A percentile compares a stretch with the other conserved stretches of the same genome.
These are phyloP conservation scores for Agrotis exclamationis DNA, from an alignment of 2,888 invertebrate species.

Conservation along the genomic window DNA sequence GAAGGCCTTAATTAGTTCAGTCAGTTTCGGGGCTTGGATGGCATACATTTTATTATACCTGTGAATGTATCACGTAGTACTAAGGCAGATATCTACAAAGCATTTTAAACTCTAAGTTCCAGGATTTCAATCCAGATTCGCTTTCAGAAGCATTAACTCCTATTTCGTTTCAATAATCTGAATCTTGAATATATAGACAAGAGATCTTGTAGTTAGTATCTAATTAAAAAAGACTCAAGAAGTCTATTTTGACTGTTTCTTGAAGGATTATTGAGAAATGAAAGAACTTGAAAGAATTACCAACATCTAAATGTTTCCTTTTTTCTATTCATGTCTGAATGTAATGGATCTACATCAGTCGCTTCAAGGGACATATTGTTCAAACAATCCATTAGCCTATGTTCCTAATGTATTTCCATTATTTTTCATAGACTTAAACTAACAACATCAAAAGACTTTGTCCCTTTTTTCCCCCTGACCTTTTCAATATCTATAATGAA, in stretches of 20 bases:
- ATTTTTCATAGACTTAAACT: neutral
- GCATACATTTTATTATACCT: conserved; percentile 32
- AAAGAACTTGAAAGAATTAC: neutral
- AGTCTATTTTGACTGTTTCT: neutral
- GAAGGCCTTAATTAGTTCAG: conserved; percentile 42
- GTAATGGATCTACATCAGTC: neutral
- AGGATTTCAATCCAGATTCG: conserved; percentile 8
- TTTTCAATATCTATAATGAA: neutral
- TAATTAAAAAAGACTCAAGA: neutral
- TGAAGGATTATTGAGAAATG: neutral
- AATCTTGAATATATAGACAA: neutral
- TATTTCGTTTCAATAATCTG: neutral
- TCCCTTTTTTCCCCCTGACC: conserved; percentile 9
- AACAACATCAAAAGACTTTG: neutral
- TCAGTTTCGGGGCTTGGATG: conserved; percentile 36
- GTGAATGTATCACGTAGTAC: conserved; percentile 3
- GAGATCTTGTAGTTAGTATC: too few relatives aligned
- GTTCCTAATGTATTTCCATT: conserved; percentile 15
- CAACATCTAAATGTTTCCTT: neutral
- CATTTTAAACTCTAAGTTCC: neutral
- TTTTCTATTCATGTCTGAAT: neutral
- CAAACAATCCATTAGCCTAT: neutral
- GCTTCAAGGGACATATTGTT: neutral
- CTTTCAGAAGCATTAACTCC: neutral
- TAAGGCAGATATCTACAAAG: neutral